Evolutionary conservation across 2,888 invertebrate species (phyloP).

Genomic region (Lasioglossum lativentre): DNA sequence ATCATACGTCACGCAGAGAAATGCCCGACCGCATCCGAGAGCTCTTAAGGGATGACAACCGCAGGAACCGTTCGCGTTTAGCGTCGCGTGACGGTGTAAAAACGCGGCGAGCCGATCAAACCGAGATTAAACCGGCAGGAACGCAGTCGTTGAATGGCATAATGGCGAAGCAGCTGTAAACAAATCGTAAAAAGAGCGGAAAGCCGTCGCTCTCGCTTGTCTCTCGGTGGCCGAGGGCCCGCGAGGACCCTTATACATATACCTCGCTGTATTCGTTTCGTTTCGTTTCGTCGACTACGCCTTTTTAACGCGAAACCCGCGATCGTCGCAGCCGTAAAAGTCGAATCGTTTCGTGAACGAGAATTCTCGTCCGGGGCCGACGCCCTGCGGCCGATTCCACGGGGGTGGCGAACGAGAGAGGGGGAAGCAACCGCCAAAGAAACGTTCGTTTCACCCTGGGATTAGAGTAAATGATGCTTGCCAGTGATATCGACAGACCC

Average conservation of each 20-base stretch:
- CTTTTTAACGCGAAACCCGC: slow-evolving; percentile 71
- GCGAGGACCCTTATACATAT: slow-evolving; percentile 76
- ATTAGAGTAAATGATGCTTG: slow-evolving; percentile 35
- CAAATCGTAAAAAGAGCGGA: slow-evolving; percentile 81
- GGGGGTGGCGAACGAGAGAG: slow-evolving; percentile 13
- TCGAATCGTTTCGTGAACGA: slow-evolving; percentile 69
- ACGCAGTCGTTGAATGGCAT: slow-evolving; percentile 72
- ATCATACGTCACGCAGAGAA: neutral
- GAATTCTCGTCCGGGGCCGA: slow-evolving; percentile 57
- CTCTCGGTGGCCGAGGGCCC: slow-evolving; percentile 58
- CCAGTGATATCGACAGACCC: slow-evolving; percentile 19
- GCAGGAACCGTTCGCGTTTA: neutral
- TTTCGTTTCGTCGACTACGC: slow-evolving; percentile 74
- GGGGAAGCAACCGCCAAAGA: slow-evolving; percentile 14
- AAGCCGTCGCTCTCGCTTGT: slow-evolving; percentile 57
- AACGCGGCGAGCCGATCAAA: slow-evolving; percentile 43
- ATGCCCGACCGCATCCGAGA: neutral
- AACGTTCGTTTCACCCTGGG: slow-evolving; percentile 30
- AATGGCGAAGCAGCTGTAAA: slow-evolving; percentile 78
- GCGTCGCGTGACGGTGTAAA: neutral
- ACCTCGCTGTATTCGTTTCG: slow-evolving; percentile 66
- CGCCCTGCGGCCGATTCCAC: slow-evolving; percentile 29
- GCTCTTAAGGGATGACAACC: neutral
- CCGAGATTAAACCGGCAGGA: slow-evolving; percentile 66
- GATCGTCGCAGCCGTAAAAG: slow-evolving; percentile 73